These are phyloP conservation scores for Drosophila neocordata DNA, from an alignment of 1,140 invertebrate species.

Conservation along the genomic window DNA sequence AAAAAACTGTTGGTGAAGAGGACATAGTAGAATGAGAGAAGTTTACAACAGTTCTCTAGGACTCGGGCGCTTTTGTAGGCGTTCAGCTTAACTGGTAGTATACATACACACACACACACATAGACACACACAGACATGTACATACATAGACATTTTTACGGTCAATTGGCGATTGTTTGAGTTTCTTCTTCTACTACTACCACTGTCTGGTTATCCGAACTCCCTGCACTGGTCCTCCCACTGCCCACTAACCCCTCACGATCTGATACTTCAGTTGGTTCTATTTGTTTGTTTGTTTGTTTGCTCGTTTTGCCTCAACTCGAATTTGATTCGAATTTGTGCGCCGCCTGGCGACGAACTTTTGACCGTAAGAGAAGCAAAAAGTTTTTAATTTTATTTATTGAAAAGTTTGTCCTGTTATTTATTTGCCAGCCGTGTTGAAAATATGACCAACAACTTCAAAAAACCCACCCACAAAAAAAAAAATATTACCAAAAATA, in stretches of 20 bases:
- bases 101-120: not conserved
- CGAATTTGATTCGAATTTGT: slow-evolving; percentile 57
- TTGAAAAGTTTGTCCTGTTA: slow-evolving; percentile 80
- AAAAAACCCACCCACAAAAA: slow-evolving; percentile 29
- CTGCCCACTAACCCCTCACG: not conserved
- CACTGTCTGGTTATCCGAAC: not conserved
- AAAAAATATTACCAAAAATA: not conserved
- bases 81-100: slow-evolving; percentile 58
- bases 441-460: slow-evolving; percentile 62
- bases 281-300: slow-evolving; percentile 64
- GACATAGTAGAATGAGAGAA: not conserved
- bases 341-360: slow-evolving; percentile 65
- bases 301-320: slow-evolving; percentile 57
- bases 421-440: slow-evolving; percentile 75
- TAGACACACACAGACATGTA: not conserved
- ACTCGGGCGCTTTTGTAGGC: slow-evolving; percentile 34
- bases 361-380: slow-evolving; percentile 56
- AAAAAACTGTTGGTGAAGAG: not conserved
- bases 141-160: slow-evolving; percentile 75
- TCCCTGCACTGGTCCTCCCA: slow-evolving; percentile 6
- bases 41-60: slow-evolving; percentile 45
- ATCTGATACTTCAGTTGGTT: slow-evolving; percentile 29
- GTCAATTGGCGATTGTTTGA: slow-evolving; percentile 78
- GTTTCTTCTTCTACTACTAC: slow-evolving; percentile 6
- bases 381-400: slow-evolving; percentile 81